Evolutionary conservation across 30 jellyfish, hydroid and myxozoan species (phyloP).

Genomic region (Cassiopea andromeda): DNA sequence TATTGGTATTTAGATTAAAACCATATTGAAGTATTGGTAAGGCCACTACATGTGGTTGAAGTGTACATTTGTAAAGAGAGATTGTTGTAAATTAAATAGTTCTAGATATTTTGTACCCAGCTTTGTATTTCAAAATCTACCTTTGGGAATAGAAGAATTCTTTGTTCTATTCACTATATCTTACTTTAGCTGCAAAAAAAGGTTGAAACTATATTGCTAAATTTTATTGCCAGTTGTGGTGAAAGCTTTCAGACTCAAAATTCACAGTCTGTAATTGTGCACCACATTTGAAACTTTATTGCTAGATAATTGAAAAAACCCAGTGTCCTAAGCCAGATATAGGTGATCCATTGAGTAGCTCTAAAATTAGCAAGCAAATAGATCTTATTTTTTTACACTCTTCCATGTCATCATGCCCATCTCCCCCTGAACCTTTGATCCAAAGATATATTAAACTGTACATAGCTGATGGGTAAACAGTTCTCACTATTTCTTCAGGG

Average conservation of each 20-base stretch:
- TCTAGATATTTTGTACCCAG: too few relatives aligned
- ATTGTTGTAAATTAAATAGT: background rate
- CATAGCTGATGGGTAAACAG: conserved; percentile 72
- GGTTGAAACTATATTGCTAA: too few relatives aligned
- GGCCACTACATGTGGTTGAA: background rate
- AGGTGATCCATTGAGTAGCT: conserved; percentile 53
- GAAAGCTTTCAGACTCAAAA: too few relatives aligned
- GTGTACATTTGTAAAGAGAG: background rate
- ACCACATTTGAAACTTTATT: background rate
- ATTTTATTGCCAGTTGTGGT: too few relatives aligned
- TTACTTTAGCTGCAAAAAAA: too few relatives aligned
- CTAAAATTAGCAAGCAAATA: conserved; percentile 44
- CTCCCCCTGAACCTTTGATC: conserved; percentile 51
- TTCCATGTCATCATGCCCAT: conserved; percentile 27
- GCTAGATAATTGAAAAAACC: conserved; percentile 35
- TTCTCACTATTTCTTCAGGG: conserved; percentile 50
- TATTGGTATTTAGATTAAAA: too few relatives aligned
- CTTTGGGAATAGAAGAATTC: too few relatives aligned
- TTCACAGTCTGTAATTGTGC: background rate
- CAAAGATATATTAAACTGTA: conserved; percentile 54
- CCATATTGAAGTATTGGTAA: background rate
- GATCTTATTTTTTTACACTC: conserved; percentile 9
- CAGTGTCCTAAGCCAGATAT: conserved; percentile 68
- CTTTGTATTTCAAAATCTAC: too few relatives aligned
- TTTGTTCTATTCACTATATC: too few relatives aligned